Base-by-base conservation (phyloP, 1,140 invertebrate genomes). In the Drosophila setifemur region DNA sequence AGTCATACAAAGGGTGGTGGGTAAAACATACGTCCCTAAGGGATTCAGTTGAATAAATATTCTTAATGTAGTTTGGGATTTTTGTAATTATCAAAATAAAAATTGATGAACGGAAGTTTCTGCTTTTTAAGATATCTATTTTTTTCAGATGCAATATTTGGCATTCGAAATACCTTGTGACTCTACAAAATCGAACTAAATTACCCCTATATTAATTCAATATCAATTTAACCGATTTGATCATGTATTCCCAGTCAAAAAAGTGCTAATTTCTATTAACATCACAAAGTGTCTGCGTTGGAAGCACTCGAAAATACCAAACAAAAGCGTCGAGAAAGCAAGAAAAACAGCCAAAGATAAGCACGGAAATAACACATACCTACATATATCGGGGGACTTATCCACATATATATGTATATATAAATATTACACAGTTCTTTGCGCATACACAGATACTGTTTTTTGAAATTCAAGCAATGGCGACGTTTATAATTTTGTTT, bases 251-350 rank as follows among this genome's bases (percentile, higher is more conserved):
- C n/a, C n/a, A 18, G 6, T 4, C 37, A 3, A 6, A 33, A 29
- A 75, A 40, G 67, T 66, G 73, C 28, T 76, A 76, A 77, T 77
- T 71, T 57, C 16, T 49, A 52, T 31, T 25, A 52, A 48, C 47
- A 72, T 61, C 33, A 48, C 21, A 55, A 47, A 47, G 25, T 21
- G 18, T 14, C 5, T 23, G 31, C 23, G 54, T 18, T 45, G 12
- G n/a, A 9, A 8, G 4, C 40, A 18, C n/a, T 54, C 31, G 18
- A 40, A 29, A 49, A 39, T 33, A 25, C 11, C 52, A 58, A 49
- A 37, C 44, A 73, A 73, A 31, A 29, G 45, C 26, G 42, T 64
- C 45, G 28, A 28, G 47, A 67, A 53, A 14, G 63, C 37, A 28
- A 29, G 26, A 37, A 52, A 57, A 58, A 58, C 43, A 49, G 58